phyloP scores from a whole-genome alignment of 2,888 invertebrate genomes.

The Thysanoteuthis rhombus region DNA sequence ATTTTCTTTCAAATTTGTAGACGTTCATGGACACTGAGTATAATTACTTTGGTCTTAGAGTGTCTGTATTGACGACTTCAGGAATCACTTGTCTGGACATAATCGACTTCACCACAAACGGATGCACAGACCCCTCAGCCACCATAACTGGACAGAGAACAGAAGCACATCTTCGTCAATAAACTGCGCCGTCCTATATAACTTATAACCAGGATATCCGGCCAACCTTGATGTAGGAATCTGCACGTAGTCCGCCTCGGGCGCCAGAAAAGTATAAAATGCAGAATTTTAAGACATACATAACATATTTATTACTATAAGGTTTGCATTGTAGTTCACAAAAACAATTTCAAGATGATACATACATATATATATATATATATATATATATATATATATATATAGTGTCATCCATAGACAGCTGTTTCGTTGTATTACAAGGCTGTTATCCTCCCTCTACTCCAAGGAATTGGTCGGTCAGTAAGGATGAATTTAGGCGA shows the following conservation, averaged over 20 bases:
- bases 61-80: neutral
- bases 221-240: neutral
- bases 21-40: neutral
- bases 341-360: too few species aligned
- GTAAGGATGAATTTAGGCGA: too few species aligned
- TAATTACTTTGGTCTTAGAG: neutral
- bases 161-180: neutral
- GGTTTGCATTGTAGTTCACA: too few species aligned
- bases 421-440: too few species aligned
- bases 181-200: neutral
- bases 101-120: neutral
- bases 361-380: too few species aligned
- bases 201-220: neutral
- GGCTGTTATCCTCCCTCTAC: too few species aligned
- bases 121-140: neutral
- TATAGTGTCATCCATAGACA: too few species aligned
- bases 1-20: neutral
- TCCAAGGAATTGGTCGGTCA: too few species aligned
- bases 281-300: too few species aligned
- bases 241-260: neutral
- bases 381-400: too few species aligned
- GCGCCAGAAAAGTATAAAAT: neutral
- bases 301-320: too few species aligned
- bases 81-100: neutral
- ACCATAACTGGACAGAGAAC: neutral